Evolutionary conservation across 2,797 vertebrate genomes (phyloP), one percentile per base, ranked within the genome.

Genomic region (Thaleichthys pacificus): DNA sequence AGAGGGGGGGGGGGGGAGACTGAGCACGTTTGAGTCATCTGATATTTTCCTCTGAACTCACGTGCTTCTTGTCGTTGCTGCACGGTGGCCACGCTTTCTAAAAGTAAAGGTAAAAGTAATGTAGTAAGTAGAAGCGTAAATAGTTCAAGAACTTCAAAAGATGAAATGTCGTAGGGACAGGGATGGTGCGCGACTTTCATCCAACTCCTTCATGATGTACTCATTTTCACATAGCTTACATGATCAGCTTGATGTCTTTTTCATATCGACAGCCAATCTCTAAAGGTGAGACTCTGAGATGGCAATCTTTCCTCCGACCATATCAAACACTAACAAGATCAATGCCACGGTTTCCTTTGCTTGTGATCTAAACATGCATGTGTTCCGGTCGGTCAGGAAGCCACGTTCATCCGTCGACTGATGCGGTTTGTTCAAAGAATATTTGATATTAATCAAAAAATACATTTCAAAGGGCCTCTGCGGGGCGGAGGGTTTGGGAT

Each of bases 361-460:
- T 76, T 32, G 22, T 24, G 47, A 42, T 69, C 68, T 61, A 35
- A 60, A 61, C 42, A 38, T 24, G 76, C 74, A 65, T 66, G 68
- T 84, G 79, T 84, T 88, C 89, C 79, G 65, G 71, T 22, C 70
- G 79, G 81, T 74, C 82, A 92, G 91, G 91, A 92, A 91, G 87
- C 72, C 63, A 81, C 86, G 81, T 75, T 80, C 82, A 83, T 89
- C 79, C 81, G 86, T 68, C 72, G 74, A 91, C 89, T 91, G 90
- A 91, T 91, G 90, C 85, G 86, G 88, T 91, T 81, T 68, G 74
- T 91, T 93, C 88, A 92, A 92, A 93, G 84, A 24, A 75, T 66
- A 84, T 84, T 71, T 85, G 80, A 56, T 74, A 84, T 90, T 86
- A 72, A 77, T 60, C 66, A 21, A 68, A 82, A 74, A 82, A 72